Conservation (phyloP, 2,113 vertebrate genomes). For the Rhabdornis inornatus region DNA sequence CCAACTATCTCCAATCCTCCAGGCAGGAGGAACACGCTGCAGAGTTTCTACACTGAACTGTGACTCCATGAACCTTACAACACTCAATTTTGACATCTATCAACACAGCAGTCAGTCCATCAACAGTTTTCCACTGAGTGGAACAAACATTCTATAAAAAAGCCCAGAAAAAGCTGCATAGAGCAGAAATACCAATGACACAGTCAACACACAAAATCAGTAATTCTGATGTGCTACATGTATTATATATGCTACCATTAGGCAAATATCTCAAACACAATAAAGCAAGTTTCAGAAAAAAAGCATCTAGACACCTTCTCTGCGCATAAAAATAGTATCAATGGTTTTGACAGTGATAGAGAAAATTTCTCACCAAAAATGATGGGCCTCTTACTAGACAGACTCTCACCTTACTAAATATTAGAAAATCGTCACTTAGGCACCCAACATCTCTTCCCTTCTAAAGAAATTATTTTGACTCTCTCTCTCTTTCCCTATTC, state of each 20-base stretch:
- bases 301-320: background rate
- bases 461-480: background rate
- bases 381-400: background rate
- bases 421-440: background rate
- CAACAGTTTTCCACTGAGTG: background rate
- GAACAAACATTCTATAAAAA: background rate
- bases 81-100: background rate
- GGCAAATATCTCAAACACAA: background rate
- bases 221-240: background rate
- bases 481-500: background rate
- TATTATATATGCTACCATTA: background rate
- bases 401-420: rapidly evolving
- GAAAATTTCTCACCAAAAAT: background rate
- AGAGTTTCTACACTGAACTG: background rate
- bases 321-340: background rate
- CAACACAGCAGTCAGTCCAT: background rate
- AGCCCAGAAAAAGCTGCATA: background rate
- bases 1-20: background rate
- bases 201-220: background rate
- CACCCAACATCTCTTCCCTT: background rate
- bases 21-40: background rate
- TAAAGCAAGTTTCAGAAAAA: background rate
- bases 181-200: background rate
- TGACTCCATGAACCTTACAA: background rate
- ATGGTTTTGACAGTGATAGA: background rate